A percentile compares a stretch with the other conserved stretches of the same genome.
phyloP scores from a whole-genome alignment of 2,888 invertebrate species.

The Tipula lateralis region DNA sequence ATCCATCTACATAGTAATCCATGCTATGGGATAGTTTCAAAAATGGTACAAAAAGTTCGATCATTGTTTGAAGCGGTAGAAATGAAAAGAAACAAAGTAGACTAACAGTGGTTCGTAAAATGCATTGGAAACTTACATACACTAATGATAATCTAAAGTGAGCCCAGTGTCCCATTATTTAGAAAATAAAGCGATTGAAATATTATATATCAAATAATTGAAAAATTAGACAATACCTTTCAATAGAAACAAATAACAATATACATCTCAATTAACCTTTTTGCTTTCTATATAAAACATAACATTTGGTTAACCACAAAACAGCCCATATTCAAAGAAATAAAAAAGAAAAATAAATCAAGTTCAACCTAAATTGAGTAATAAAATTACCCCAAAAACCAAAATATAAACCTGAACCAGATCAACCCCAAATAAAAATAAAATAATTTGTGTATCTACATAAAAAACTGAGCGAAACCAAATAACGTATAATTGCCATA shows the following conservation, averaged over 20 bases:
- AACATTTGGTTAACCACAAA: not conserved
- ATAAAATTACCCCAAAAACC: not conserved
- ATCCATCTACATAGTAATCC: no score
- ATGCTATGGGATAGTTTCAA: no score
- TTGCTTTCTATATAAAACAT: not conserved
- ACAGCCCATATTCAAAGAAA: not conserved
- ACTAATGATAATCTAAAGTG: no score
- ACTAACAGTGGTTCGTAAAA: no score
- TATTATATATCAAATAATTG: not conserved
- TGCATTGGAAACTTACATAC: no score
- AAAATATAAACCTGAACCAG: not conserved
- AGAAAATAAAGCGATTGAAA: not conserved
- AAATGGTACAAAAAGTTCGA: no score
- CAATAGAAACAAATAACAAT: not conserved
- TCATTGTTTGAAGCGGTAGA: no score
- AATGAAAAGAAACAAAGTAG: no score
- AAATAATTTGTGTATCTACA: not conserved
- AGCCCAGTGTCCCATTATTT: not conserved
- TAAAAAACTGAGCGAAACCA: not conserved
- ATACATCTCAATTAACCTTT: conserved; percentile 14
- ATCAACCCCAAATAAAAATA: not conserved
- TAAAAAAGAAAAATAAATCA: conserved; percentile 20
- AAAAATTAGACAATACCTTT: not conserved
- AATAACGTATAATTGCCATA: not conserved
- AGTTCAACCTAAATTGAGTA: not conserved